These are phyloP conservation scores for Choloepus hoffmanni DNA, from an alignment of 2,113 vertebrate genomes.

Conservation along the genomic window DNA sequence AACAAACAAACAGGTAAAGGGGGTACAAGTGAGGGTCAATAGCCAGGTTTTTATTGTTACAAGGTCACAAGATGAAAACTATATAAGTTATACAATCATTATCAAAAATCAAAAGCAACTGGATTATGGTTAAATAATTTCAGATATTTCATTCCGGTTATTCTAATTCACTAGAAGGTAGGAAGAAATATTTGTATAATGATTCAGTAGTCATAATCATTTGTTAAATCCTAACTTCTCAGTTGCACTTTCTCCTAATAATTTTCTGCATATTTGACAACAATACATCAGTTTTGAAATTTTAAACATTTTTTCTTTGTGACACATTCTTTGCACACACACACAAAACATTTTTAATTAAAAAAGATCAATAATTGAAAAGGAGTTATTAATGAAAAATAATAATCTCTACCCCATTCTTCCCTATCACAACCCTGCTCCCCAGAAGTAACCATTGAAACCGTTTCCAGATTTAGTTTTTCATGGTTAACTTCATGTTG, in stretches of 20 bases:
- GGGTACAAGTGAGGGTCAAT: too few species aligned
- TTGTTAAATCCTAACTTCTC: too few species aligned
- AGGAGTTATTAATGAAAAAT: not conserved
- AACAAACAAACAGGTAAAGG: too few species aligned
- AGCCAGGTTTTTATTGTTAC: too few species aligned
- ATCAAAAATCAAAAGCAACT: too few species aligned
- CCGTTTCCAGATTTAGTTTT: conserved; percentile 26
- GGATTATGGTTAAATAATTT: too few species aligned
- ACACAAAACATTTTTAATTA: not conserved
- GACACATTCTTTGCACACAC: not conserved
- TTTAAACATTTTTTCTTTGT: not conserved
- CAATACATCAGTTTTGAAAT: not conserved
- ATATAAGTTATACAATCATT: too few species aligned
- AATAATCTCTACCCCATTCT: not conserved
- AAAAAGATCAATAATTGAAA: conserved; percentile 16
- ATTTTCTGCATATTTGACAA: not conserved
- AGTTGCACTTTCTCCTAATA: not conserved
- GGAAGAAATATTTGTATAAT: too few species aligned
- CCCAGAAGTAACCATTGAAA: not conserved
- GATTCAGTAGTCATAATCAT: too few species aligned
- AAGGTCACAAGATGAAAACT: too few species aligned
- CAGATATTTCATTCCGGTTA: too few species aligned
- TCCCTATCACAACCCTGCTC: not conserved
- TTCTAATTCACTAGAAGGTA: too few species aligned
- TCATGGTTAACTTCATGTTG: not conserved